Base-by-base conservation (phyloP, 2,797 vertebrate species). In the Epinephelus coioides region DNA sequence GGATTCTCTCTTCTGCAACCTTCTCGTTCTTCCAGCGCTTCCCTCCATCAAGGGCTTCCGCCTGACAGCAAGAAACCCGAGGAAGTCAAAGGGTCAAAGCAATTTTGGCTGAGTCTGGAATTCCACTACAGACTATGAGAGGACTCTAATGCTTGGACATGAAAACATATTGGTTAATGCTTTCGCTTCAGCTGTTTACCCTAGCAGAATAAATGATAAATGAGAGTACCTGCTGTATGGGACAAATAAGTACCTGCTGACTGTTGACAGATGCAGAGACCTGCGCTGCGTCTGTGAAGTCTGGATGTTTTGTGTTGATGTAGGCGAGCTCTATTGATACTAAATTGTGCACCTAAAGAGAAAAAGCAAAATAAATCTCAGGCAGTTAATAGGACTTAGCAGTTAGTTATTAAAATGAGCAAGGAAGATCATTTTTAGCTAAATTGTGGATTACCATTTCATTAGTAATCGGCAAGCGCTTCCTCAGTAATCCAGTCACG, bases 241-340 rank as follows among this genome's bases (percentile, higher is more conserved):
- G 10, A 81, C 43, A 86, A 85, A 85, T 55, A 73, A 66, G 62
- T 90, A 96, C 96, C 96, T 96, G 96, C 81, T 95, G 95, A 86
- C 91, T 96, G 94, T 95, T 96, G 88, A 96, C 95, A 12, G 95
- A 95, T 40, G 96, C 96, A 2, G 96, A 97, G 67, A 96, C 96
- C 83, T 96, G 93, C 0, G 95, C 95, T 12, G 96, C 96, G 44
- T 97, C 96, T 0, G 95, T 94, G 87, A 97, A 97, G 85, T 97
- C 96, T 2, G 96, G 96, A 88, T 97, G 96, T 79, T 97, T 97
- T n/a, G 96, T 97, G 88, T 97, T 97, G 91, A 97, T 95, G 76
- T 97, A 97, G 34, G 96, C 96, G 8, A 97, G 92, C 82, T 97
- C 96, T 71, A 97, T 97, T 17, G 95, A 93, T 62, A 96, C 94